Evolutionary conservation across 2,797 vertebrate species (phyloP).

Genomic region (Sciurus vulgaris): DNA sequence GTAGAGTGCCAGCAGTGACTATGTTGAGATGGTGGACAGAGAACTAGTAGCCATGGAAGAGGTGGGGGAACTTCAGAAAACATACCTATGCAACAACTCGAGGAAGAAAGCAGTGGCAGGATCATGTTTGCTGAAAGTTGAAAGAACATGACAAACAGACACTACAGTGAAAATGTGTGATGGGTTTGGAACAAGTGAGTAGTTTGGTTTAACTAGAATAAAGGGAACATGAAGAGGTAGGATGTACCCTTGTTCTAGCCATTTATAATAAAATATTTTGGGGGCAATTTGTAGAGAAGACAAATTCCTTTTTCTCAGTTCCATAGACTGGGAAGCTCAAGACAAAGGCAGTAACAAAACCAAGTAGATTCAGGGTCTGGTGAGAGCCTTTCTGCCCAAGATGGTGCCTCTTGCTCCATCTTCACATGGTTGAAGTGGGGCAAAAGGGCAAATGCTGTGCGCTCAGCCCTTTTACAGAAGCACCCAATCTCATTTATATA

Average conservation of each 20-base stretch:
- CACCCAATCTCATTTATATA: neutral
- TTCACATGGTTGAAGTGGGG: rapidly evolving
- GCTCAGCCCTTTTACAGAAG: neutral
- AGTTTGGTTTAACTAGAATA: neutral
- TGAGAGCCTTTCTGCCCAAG: neutral
- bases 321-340: neutral
- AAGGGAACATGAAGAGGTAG: neutral
- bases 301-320: neutral
- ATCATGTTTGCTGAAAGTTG: neutral
- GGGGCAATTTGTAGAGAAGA: neutral
- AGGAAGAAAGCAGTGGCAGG: no score
- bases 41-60: neutral
- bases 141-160: neutral
- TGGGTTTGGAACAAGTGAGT: neutral
- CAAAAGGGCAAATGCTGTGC: neutral
- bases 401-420: neutral
- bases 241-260: neutral
- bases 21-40: neutral
- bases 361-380: neutral
- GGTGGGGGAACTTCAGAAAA: neutral
- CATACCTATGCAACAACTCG: rapidly evolving
- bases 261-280: neutral
- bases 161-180: neutral
- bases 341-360: neutral
- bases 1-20: neutral